Base-by-base conservation (phyloP, 1,140 invertebrate genomes). In the Pygmarrhopalites habei region DNA sequence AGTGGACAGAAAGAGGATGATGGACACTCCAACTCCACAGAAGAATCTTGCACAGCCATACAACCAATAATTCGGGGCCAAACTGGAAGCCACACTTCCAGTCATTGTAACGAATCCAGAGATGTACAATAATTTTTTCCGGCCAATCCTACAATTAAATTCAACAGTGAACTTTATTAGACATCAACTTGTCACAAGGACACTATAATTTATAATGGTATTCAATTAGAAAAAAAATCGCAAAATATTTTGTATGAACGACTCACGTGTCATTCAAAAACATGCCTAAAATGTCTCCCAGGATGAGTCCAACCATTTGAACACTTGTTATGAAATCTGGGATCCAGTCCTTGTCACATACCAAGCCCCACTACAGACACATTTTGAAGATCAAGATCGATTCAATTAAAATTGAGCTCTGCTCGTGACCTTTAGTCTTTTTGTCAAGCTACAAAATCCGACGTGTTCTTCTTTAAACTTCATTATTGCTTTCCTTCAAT, bases 311-410 rank as follows among this genome's bases (percentile, higher is more conserved):
- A 3, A 51, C 35, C 60, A 62, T 62, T 35, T 62, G 60, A 32
- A 62, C 21, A 32, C 51, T 60, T 17, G 60, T 62, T 1, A 62
- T 55, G 41, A 62, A 62, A 32, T 62, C 60, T 17, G 51, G 7
- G 2, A 62, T 52, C 60, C 60, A 62, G 7, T 35, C 41, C n/a
- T 55, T 51, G 14, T 56, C 28, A 47, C 60, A 62, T 7, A 62
- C 49, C 1, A 62, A 30, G 0, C 26, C 26, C 60, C 60, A 62
- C 60, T 62, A 39, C 2, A 52, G 49, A 60, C 15, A 46, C n/a
- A n/a, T n/a, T n/a, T n/a, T 0, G 5, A 53, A 55, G 23, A 55
- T 47, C 15, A n/a, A 30, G 21, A 35, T 57, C 28, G n/a, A 35
- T 26, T 21, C 15, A 25, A n/a, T n/a, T n/a, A n/a, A n/a, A n/a